Percentiles rank a stretch among this genome's conserved stretches.
Conservation (phyloP, 1,140 invertebrate species). For the Catajapyx aquilonaris region DNA sequence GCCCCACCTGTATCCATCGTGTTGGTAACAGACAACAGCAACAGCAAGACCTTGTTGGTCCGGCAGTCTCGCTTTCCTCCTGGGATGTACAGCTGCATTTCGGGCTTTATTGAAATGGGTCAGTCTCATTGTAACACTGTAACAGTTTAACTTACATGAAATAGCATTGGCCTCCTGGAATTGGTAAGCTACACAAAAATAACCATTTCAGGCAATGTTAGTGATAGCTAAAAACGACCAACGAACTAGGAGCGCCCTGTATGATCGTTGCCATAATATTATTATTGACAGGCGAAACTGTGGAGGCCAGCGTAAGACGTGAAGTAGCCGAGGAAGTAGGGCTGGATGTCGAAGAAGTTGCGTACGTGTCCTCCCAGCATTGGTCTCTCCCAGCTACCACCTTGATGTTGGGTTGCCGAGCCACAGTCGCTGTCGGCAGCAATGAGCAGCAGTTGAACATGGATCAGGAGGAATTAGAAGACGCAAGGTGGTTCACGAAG, state of each 20-base stretch:
- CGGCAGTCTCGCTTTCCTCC: slow-evolving; percentile 24
- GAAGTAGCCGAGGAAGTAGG: slow-evolving; percentile 36
- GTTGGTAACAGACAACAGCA: slow-evolving; percentile 23
- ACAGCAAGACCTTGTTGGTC: slow-evolving; percentile 27
- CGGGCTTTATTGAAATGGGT: slow-evolving; percentile 35
- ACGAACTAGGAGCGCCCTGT: background rate
- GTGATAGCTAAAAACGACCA: background rate
- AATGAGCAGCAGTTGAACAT: slow-evolving; percentile 11
- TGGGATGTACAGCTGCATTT: slow-evolving; percentile 32
- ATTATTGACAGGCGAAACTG: slow-evolving; percentile 25
- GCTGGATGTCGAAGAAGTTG: slow-evolving; percentile 25
- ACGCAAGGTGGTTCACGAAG: slow-evolving; percentile 29
- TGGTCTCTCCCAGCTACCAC: slow-evolving; percentile 32
- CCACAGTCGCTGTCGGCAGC: slow-evolving; percentile 13
- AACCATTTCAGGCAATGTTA: too few species aligned
- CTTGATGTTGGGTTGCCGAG: slow-evolving; percentile 32
- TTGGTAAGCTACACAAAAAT: too few species aligned
- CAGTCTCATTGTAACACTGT: slow-evolving; percentile 4
- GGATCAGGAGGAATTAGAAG: slow-evolving; percentile 29
- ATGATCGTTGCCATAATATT: background rate
- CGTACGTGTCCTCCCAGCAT: slow-evolving; percentile 30
- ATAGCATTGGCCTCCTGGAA: background rate
- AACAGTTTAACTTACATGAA: background rate
- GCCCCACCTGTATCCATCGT: slow-evolving; percentile 30
- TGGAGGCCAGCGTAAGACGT: slow-evolving; percentile 29